Percentiles rank a stretch among this genome's conserved stretches.
Evolutionary conservation across 2,888 invertebrate species (phyloP).

Genomic region (Boloria euphrosyne): DNA sequence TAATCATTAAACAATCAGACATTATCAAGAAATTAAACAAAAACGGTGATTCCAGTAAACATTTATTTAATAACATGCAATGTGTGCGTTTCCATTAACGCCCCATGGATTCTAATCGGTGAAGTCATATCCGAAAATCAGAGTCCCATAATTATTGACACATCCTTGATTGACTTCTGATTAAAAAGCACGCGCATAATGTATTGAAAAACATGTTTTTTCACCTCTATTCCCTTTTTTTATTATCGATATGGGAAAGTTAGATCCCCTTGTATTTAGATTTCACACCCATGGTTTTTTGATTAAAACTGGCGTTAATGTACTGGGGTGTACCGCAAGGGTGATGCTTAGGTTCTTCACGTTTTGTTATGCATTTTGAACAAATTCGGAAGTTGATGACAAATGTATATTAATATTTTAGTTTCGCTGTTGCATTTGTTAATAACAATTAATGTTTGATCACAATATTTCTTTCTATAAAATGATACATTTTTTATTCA

Average conservation of each 20-base stretch:
- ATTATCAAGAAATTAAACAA: constrained; percentile 21
- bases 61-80: constrained; percentile 15
- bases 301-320: constrained; percentile 74
- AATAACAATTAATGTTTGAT: constrained; percentile 4
- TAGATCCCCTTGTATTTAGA: constrained; percentile 72
- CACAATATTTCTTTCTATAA: not conserved
- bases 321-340: constrained; percentile 71
- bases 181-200: constrained; percentile 61
- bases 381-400: constrained; percentile 29
- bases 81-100: constrained; percentile 33
- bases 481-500: not conserved
- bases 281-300: constrained; percentile 79
- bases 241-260: constrained; percentile 80
- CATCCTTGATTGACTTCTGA: constrained; percentile 67
- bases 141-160: constrained; percentile 62
- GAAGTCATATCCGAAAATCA: constrained; percentile 61
- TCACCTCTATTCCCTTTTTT: constrained; percentile 62
- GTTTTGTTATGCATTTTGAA: constrained; percentile 44
- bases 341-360: constrained; percentile 65
- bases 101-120: constrained; percentile 58
- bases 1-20: constrained; percentile 6
- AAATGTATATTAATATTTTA: constrained; percentile 26
- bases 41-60: constrained; percentile 16
- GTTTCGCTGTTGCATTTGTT: constrained; percentile 14
- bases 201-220: constrained; percentile 60